Base-by-base conservation (phyloP, 2,797 vertebrate species). In the Ptychadena robeensis region DNA sequence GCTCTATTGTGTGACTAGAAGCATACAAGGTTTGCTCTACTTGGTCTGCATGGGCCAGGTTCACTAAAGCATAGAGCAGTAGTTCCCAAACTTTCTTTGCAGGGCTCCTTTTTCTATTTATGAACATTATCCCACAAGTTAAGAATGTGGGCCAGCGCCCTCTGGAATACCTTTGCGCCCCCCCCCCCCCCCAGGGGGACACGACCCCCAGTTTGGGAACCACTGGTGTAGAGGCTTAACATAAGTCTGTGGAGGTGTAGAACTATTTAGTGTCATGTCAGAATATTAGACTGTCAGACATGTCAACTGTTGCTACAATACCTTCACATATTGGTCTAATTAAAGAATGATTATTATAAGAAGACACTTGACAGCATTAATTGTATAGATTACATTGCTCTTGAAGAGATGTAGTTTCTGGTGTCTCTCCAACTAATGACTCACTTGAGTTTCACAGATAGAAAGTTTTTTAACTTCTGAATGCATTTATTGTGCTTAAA, bases 331-430 rank as follows among this genome's bases (percentile, higher is more conserved):
- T 18, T 65, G 18, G 53, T 71, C 57, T 77, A 69, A 82, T 70
- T 82, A 77, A 28, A 64, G 35, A n/a, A 48, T 82, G 69, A 82
- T 82, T 70, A 69, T 82, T 66, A 64, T 73, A 77, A 65, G 73
- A 67, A 77, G 73, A 35, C 59, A 71, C 66, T 77, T 82, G 81
- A 82, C 80, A 75, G 73, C 35, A 68, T 77, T 82, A 77, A 72
- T 77, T 82, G 66, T 77, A 53, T 32, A 65, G 30, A 61, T 2
- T 25, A 32, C 18, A 25, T 32, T 69, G 65, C 27, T 76, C 73
- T 82, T 64, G 48, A 31, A 53, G 73, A 25, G 9, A 70, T 70
- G 44, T 32, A 22, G 28, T 57, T 25, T 57, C 30, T 59, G 32
- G 7, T 69, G 71, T 67, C 28, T 74, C 72, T 18, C 15, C 25